Percentiles rank a stretch among this genome's conserved stretches.
Conservation (phyloP, 2,113 vertebrate genomes). For the Hyaena hyaena region DNA sequence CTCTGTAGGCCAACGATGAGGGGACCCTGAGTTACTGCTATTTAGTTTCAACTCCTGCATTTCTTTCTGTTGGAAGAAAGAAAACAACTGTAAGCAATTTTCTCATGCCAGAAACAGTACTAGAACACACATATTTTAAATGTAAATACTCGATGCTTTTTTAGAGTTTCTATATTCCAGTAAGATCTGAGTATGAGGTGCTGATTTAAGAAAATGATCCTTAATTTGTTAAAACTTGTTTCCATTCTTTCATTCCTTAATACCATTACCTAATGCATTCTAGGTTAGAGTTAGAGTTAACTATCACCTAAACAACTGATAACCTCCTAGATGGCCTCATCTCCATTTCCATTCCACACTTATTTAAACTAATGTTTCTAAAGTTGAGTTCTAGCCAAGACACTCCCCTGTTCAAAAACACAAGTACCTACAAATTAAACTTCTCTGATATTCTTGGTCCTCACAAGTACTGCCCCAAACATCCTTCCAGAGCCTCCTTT, state of each 20-base stretch:
- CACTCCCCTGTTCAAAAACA: neutral
- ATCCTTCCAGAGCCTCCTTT: neutral
- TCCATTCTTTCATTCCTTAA: neutral
- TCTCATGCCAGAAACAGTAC: neutral
- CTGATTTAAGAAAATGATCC: constrained; percentile 12
- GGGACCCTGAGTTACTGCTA: constrained; percentile 87
- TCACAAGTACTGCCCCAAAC: neutral
- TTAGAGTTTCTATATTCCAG: constrained; percentile 17
- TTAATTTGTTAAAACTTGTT: constrained; percentile 27
- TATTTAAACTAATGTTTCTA: neutral
- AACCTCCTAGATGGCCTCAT: neutral
- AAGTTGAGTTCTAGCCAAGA: constrained; percentile 18
- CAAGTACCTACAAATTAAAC: constrained; percentile 15
- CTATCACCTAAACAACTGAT: constrained; percentile 27
- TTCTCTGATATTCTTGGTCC: neutral
- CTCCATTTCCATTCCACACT: neutral
- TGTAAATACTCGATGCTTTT: neutral
- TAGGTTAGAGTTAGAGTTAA: neutral
- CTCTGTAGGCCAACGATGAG: constrained; percentile 92
- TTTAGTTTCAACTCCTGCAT: constrained; percentile 95
- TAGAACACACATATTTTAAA: neutral
- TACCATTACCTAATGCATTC: neutral
- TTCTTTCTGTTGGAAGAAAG: constrained; percentile 90
- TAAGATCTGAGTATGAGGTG: neutral
- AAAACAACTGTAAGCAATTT: constrained; percentile 30